Percentiles rank a stretch among this genome's conserved stretches.
phyloP scores from a whole-genome alignment of 1,140 invertebrate species.

The Danaus plexippus region DNA sequence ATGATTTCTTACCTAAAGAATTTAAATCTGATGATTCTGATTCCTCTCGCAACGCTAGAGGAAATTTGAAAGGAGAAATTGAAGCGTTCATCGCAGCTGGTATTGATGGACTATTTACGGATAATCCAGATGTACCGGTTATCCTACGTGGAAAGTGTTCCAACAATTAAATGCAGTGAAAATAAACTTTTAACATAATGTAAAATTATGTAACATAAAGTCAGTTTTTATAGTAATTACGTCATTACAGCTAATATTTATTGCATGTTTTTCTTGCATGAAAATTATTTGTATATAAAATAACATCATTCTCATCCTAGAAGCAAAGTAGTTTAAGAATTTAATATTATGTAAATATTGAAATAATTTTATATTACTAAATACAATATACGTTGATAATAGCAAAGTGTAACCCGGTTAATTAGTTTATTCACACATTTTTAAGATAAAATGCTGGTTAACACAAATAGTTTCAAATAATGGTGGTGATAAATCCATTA shows the following conservation, averaged over 20 bases:
- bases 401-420: too few species aligned
- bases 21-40: slow-evolving; percentile 35
- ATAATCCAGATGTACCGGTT: slow-evolving; percentile 52
- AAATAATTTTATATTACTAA: too few species aligned
- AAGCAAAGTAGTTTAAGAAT: too few species aligned
- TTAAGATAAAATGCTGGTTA: too few species aligned
- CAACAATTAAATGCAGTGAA: not conserved
- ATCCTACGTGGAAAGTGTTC: slow-evolving; percentile 32
- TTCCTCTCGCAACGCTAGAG: slow-evolving; percentile 32
- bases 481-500: too few species aligned
- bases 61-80: slow-evolving; percentile 47
- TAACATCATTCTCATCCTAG: too few species aligned
- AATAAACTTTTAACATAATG: slow-evolving; percentile 3
- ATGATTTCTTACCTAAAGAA: slow-evolving; percentile 48
- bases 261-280: not conserved
- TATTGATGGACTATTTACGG: slow-evolving; percentile 57
- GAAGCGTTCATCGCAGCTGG: slow-evolving; percentile 43
- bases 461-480: too few species aligned
- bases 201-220: not conserved
- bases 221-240: too few species aligned
- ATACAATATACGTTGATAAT: too few species aligned
- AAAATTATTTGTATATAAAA: not conserved
- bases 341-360: too few species aligned
- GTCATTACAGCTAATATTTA: not conserved
- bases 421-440: too few species aligned